These are phyloP conservation scores for Turdus rufiventris DNA, from an alignment of 2,113 vertebrate genomes.

Conservation along the genomic window DNA sequence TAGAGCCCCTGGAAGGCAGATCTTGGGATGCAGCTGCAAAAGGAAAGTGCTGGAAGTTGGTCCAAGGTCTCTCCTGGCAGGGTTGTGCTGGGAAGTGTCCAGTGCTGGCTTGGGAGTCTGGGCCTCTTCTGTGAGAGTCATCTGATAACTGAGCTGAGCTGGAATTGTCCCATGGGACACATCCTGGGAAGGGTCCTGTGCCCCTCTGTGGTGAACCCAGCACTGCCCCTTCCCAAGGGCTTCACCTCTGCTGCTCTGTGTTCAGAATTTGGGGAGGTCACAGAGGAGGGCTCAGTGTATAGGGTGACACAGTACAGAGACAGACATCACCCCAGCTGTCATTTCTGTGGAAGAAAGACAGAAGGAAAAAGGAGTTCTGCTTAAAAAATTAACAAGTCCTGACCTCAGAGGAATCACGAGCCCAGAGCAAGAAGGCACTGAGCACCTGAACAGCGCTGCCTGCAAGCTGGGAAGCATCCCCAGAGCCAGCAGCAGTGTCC, in stretches of 20 bases:
- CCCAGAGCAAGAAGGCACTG: background rate
- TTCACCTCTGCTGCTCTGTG: background rate
- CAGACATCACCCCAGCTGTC: background rate
- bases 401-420: background rate
- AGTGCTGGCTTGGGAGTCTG: rapidly evolving
- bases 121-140: background rate
- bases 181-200: rapidly evolving
- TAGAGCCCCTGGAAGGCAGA: background rate
- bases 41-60: background rate
- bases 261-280: background rate
- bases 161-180: background rate
- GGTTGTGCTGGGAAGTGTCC: rapidly evolving
- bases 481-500: background rate
- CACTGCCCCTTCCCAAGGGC: rapidly evolving
- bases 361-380: background rate
- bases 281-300: rapidly evolving
- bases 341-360: background rate
- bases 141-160: background rate
- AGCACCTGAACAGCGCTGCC: background rate
- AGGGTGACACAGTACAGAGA: background rate
- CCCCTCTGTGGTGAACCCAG: rapidly evolving
- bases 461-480: background rate
- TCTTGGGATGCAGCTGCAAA: background rate
- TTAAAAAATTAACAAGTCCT: background rate
- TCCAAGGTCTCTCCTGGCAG: background rate